Evolutionary conservation across 2,113 vertebrate species (phyloP).

Genomic region (Bufo gargarizans): DNA sequence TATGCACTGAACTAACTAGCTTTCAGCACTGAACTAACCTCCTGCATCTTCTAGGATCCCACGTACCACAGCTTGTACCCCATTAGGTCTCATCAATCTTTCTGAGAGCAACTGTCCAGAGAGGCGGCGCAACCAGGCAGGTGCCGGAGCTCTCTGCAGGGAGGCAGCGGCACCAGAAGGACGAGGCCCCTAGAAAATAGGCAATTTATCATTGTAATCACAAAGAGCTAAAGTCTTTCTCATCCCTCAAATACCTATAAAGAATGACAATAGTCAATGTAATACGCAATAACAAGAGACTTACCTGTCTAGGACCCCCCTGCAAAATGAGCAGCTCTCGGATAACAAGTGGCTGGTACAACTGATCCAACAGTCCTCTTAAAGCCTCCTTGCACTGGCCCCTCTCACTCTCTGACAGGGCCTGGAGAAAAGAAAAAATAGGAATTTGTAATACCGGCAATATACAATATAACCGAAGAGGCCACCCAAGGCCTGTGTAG

Average conservation of each 20-base stretch:
- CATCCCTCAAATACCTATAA: not conserved
- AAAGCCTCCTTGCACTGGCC: conserved; percentile 72
- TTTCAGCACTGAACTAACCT: conserved; percentile 71
- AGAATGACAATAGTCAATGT: not conserved
- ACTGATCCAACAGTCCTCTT: conserved; percentile 76
- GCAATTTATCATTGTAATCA: not conserved
- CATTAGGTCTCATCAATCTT: conserved; percentile 80
- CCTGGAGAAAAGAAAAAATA: conserved; percentile 66
- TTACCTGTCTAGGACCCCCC: conserved; percentile 86
- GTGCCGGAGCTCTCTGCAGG: conserved; percentile 65
- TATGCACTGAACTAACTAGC: no score
- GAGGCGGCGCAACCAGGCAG: conserved; percentile 84
- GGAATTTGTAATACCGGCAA: not conserved
- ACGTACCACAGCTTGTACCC: conserved; percentile 87
- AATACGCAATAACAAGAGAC: not conserved
- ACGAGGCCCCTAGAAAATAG: conserved; percentile 49
- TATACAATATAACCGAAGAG: no score
- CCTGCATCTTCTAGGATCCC: conserved; percentile 85
- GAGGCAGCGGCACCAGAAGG: conserved; percentile 17
- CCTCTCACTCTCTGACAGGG: conserved; percentile 76
- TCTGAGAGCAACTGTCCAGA: conserved; percentile 90
- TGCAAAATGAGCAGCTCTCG: conserved; percentile 90
- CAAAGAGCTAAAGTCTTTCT: not conserved
- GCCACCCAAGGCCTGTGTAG: no score
- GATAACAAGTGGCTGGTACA: conserved; percentile 89